A percentile compares a stretch with the other conserved stretches of the same genome.
phyloP scores from a whole-genome alignment of 1,140 invertebrate genomes.

The Lordiphosa collinella region DNA sequence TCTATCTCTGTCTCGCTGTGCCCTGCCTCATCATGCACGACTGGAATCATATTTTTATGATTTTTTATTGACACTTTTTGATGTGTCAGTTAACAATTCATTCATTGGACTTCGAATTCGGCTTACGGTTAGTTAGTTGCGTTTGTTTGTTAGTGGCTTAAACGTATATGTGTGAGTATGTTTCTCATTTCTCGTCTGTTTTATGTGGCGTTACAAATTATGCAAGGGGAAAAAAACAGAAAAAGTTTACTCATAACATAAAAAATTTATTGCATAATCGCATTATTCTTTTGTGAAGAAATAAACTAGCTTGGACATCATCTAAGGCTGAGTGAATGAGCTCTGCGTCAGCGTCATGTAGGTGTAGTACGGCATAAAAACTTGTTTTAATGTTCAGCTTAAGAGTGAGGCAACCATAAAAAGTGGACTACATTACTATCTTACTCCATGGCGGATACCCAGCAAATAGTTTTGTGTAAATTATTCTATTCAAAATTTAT shows the following conservation, averaged over 20 bases:
- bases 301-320: constrained; percentile 29
- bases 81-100: constrained; percentile 63
- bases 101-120: constrained; percentile 41
- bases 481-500: no score
- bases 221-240: constrained; percentile 5
- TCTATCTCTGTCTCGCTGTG: constrained; percentile 7
- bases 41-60: constrained; percentile 68
- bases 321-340: background rate
- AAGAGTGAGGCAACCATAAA: constrained; percentile 22
- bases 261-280: constrained; percentile 44
- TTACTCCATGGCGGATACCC: background rate
- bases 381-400: constrained; percentile 23
- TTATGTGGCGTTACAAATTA: constrained; percentile 54
- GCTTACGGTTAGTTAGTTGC: constrained; percentile 36
- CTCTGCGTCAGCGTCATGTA: constrained; percentile 5
- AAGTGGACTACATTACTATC: background rate
- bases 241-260: constrained; percentile 54
- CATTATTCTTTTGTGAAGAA: constrained; percentile 36
- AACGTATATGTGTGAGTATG: background rate
- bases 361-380: constrained; percentile 35
- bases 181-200: constrained; percentile 12
- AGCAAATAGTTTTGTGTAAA: no score
- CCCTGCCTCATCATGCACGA: constrained; percentile 50
- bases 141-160: constrained; percentile 44
- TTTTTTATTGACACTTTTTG: constrained; percentile 68